phyloP scores from a whole-genome alignment of 92 coral and sea anemone species.

The Phymanthus crucifer region DNA sequence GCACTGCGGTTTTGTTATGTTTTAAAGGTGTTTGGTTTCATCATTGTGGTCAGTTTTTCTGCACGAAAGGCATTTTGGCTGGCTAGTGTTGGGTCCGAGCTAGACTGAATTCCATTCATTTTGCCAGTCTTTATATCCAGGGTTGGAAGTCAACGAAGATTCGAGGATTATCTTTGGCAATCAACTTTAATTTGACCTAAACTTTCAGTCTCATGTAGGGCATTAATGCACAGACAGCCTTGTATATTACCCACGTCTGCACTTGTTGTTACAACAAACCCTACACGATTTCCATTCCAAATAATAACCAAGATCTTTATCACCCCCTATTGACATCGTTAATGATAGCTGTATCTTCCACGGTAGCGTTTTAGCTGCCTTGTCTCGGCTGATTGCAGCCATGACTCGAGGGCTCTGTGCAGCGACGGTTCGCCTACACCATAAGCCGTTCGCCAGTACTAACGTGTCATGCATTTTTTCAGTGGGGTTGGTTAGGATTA shows the following conservation, averaged over 20 bases:
- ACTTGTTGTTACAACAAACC: conserved; percentile 8
- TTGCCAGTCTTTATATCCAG: neutral
- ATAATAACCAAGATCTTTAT: conserved; percentile 26
- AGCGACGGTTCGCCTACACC: neutral
- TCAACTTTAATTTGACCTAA: conserved; percentile 6
- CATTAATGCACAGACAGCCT: conserved; percentile 1
- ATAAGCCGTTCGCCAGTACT: conserved; percentile 14
- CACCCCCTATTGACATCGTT: conserved; percentile 9
- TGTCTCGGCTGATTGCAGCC: too few relatives aligned
- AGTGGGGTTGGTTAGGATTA: conserved; percentile 32
- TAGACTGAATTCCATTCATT: conserved; percentile 1
- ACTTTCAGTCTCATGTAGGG: conserved; percentile 6
- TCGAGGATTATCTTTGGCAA: conserved; percentile 1
- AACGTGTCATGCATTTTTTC: conserved; percentile 12
- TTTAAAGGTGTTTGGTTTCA: conserved; percentile 42
- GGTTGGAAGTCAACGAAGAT: conserved; percentile 13
- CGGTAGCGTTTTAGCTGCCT: conserved; percentile 9
- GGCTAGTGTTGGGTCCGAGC: neutral
- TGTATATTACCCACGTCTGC: conserved; percentile 26
- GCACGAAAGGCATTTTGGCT: conserved; percentile 40
- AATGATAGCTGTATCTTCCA: conserved; percentile 5
- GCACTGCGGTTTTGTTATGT: conserved; percentile 39
- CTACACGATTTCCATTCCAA: conserved; percentile 22
- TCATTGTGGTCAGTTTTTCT: conserved; percentile 27
- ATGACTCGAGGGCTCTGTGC: conserved; percentile 1